A percentile compares a stretch with the other conserved stretches of the same genome.
phyloP scores from a whole-genome alignment of 2,888 invertebrate species.

The Nomada lathburiana region DNA sequence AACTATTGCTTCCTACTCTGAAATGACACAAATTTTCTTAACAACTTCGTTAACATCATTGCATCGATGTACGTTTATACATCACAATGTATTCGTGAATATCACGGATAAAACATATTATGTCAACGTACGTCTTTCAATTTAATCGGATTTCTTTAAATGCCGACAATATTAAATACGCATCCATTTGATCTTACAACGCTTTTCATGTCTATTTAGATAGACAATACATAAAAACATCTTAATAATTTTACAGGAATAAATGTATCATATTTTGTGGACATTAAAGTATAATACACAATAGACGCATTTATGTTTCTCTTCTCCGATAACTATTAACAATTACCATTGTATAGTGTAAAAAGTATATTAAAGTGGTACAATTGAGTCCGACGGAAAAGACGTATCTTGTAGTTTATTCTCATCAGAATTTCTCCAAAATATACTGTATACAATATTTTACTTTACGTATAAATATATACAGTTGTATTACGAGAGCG shows the following conservation, averaged over 20 bases:
- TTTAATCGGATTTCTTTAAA: constrained; percentile 30
- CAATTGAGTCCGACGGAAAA: constrained; percentile 73
- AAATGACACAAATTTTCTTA: constrained; percentile 62
- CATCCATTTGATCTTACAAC: constrained; percentile 56
- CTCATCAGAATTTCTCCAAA: constrained; percentile 82
- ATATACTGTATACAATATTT: constrained; percentile 84
- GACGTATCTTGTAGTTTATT: constrained; percentile 78
- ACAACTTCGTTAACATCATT: constrained; percentile 58
- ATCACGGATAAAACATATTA: constrained; percentile 64
- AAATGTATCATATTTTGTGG: constrained; percentile 60
- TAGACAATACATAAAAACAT: constrained; percentile 54
- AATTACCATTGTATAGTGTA: constrained; percentile 64
- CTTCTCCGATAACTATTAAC: constrained; percentile 59
- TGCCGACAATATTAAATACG: constrained; percentile 53
- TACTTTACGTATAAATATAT: constrained; percentile 83
- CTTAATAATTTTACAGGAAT: constrained; percentile 58
- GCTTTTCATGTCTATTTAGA: constrained; percentile 32
- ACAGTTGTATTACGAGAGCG: constrained; percentile 80
- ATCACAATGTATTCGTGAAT: constrained; percentile 66
- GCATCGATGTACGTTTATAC: constrained; percentile 57
- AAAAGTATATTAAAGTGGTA: constrained; percentile 71
- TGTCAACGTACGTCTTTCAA: constrained; percentile 52
- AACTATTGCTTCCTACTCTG: constrained; percentile 70
- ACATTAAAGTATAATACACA: constrained; percentile 61
- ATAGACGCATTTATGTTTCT: constrained; percentile 54